Percentiles rank a stretch among this genome's conserved stretches.
Conservation (phyloP, 2,113 vertebrate species). For the rabbit (Oryctolagus cuniculus) region mOryCun1.1 NC_091436.1:29454501-29455000, state of each 20-base stretch:
- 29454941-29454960: not conserved
- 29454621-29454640: slow-evolving; percentile 75
- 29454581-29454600: slow-evolving; percentile 67
- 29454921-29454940: not conserved
- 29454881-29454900: not conserved
- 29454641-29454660: slow-evolving; percentile 54
- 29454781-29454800: slow-evolving; percentile 7
- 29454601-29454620: slow-evolving; percentile 64
- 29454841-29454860: not conserved
- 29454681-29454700: slow-evolving; percentile 81
- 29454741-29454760: slow-evolving; percentile 61
- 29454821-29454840: not conserved
- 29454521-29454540: slow-evolving; percentile 33
- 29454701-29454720: slow-evolving; percentile 75
- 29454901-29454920: not conserved
- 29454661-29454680: slow-evolving; percentile 75
- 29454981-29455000: not conserved
- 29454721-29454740: slow-evolving; percentile 62
- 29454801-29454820: not conserved
- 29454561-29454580: slow-evolving; percentile 24
- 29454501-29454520: slow-evolving; percentile 35
- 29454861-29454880: not conserved
- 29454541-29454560: slow-evolving; percentile 20
- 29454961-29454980: not conserved
- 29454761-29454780: not conserved